Evolutionary conservation across 2,113 vertebrate genomes (phyloP).

Genomic region (Pseudopipra pipra): DNA sequence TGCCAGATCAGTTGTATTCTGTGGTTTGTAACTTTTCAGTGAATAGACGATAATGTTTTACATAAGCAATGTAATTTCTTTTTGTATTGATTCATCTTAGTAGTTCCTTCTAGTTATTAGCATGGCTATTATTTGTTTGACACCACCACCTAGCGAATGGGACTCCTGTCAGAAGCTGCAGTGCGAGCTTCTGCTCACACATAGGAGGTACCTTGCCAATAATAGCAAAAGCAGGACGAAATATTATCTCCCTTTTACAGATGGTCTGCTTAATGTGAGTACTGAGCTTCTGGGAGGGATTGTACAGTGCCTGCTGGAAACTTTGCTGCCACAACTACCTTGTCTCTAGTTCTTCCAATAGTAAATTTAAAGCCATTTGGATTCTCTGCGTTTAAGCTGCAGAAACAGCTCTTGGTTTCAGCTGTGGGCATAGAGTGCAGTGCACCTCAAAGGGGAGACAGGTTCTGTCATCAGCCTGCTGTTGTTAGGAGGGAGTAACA

Average conservation of each 20-base stretch:
- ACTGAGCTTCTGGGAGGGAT: not conserved
- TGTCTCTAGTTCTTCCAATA: not conserved
- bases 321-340: not conserved
- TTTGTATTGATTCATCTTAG: slow-evolving; percentile 55
- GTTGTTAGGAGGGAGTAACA: not conserved
- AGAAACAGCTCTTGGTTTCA: not conserved
- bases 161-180: not conserved
- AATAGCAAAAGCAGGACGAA: not conserved
- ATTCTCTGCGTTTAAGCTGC: not conserved
- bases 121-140: not conserved
- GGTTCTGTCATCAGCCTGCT: not conserved
- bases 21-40: slow-evolving; percentile 66
- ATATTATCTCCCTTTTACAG: not conserved
- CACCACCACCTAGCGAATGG: not conserved
- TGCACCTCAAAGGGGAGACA: not conserved
- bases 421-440: not conserved
- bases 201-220: not conserved
- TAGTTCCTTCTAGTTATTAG: slow-evolving; percentile 20
- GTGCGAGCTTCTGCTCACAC: not conserved
- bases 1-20: slow-evolving; percentile 48
- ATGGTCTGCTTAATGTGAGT: fast-evolving
- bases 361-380: not conserved
- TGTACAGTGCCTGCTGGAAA: not conserved
- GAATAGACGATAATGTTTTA: slow-evolving; percentile 58
- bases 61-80: slow-evolving; percentile 23